phyloP scores from a whole-genome alignment of 2,888 invertebrate genomes.

The Erpobdella octoculata region DNA sequence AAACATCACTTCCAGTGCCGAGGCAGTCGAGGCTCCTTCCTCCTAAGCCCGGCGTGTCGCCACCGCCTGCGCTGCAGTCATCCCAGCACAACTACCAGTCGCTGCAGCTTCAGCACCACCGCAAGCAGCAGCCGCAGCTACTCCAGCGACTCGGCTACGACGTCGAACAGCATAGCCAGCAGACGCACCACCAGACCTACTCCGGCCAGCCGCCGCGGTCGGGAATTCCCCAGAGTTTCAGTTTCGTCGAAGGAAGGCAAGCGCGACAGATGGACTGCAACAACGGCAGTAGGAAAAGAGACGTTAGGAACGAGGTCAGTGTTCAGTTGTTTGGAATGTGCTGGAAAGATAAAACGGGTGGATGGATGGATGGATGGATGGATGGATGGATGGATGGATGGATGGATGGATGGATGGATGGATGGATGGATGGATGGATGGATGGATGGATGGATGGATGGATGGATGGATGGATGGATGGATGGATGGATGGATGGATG shows the following conservation, averaged over 20 bases:
- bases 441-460: no score
- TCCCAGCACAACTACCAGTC: not conserved
- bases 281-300: not conserved
- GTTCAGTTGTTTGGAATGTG: no score
- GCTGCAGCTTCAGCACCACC: not conserved
- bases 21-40: constrained; percentile 13
- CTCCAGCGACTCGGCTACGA: not conserved
- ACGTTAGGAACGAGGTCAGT: no score
- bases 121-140: not conserved
- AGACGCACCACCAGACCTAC: not conserved
- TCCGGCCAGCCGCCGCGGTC: not conserved
- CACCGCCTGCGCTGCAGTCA: not conserved
- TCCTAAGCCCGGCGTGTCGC: not conserved
- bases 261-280: not conserved
- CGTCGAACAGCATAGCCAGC: not conserved
- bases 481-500: no score
- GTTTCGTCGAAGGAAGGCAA: constrained; percentile 13
- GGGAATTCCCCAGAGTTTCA: constrained; percentile 21
- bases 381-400: no score
- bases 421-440: no score
- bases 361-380: no score
- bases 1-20: not conserved
- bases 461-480: no score
- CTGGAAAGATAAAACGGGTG: no score
- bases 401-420: no score